A percentile compares a stretch with the other conserved stretches of the same genome.
Evolutionary conservation across 2,113 vertebrate genomes (phyloP).

Genomic region (Esox niger): DNA sequence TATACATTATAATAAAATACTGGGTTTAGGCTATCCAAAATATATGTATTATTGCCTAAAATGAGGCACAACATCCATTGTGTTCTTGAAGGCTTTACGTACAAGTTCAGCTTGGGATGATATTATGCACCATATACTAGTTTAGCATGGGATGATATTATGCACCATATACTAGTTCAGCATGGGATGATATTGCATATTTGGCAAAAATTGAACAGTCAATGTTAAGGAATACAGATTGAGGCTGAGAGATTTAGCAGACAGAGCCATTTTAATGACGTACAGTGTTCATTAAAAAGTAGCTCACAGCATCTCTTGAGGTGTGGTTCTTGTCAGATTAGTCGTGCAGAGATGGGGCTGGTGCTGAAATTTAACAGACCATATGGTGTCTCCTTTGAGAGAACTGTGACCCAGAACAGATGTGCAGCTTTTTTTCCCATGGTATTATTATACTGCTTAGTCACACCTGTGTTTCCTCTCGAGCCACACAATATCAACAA

Average conservation of each 20-base stretch:
- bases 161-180: not conserved
- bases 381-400: conserved; percentile 65
- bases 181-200: too few species aligned
- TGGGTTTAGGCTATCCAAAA: too few species aligned
- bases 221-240: conserved; percentile 27
- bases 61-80: too few species aligned
- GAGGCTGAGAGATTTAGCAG: conserved; percentile 45
- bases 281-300: conserved; percentile 66
- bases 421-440: conserved; percentile 55
- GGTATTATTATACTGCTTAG: conserved; percentile 39
- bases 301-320: conserved; percentile 60
- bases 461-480: conserved; percentile 58
- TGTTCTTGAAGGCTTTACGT: too few species aligned
- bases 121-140: too few species aligned
- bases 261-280: conserved; percentile 65
- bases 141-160: not conserved
- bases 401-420: conserved; percentile 65
- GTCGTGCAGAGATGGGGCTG: conserved; percentile 59
- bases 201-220: conserved; percentile 25
- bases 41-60: too few species aligned
- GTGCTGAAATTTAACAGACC: conserved; percentile 49
- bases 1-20: too few species aligned
- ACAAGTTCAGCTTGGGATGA: too few species aligned
- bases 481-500: conserved; percentile 38
- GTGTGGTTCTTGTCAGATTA: conserved; percentile 67